phyloP scores from a whole-genome alignment of 2,113 vertebrate species.

The Egretta garzetta region DNA sequence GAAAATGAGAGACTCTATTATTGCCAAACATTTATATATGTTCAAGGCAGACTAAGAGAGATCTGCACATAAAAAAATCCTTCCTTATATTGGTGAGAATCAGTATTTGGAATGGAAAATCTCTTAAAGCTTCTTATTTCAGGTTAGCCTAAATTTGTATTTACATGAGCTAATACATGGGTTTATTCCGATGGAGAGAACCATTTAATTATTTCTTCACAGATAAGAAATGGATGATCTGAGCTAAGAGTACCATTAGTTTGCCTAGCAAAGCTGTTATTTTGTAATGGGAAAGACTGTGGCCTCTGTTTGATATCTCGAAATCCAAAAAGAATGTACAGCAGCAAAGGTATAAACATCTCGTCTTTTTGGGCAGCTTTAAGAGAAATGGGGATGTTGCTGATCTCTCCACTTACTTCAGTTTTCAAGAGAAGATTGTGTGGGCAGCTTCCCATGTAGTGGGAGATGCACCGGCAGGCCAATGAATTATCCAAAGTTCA shows the following conservation, averaged over 20 bases:
- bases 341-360: not conserved
- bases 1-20: not conserved
- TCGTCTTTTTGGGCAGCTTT: not conserved
- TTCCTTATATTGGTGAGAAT: not conserved
- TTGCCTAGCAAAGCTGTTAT: not conserved
- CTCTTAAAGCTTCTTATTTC: not conserved
- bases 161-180: not conserved
- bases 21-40: not conserved
- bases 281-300: not conserved
- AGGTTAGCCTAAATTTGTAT: not conserved
- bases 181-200: not conserved
- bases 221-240: not conserved
- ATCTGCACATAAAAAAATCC: not conserved
- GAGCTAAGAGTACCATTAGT: not conserved
- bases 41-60: not conserved
- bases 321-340: not conserved
- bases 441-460: not conserved
- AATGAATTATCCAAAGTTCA: not conserved
- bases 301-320: not conserved
- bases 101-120: not conserved
- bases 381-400: not conserved
- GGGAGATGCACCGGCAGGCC: not conserved
- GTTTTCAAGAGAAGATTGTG: not conserved
- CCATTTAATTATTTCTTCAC: not conserved
- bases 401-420: not conserved